phyloP scores from a whole-genome alignment of 2,113 vertebrate genomes.

The Rhinopomastus cyanomelas region DNA sequence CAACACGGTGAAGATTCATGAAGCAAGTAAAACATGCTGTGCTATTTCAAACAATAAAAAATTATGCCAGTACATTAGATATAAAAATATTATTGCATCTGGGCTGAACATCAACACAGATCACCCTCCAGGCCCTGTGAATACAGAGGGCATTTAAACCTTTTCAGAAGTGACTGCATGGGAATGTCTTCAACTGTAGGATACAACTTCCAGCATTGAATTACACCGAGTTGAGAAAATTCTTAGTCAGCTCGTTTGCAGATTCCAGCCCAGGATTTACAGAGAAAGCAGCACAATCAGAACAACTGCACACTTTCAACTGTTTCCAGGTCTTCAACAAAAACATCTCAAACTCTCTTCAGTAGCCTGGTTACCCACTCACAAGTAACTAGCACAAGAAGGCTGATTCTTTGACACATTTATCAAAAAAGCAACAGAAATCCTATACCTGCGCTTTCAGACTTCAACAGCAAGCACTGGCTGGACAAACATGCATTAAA shows the following conservation, averaged over 20 bases:
- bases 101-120: background rate
- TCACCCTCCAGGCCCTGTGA: accelerated
- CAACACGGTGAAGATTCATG: background rate
- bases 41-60: background rate
- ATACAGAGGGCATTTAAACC: background rate
- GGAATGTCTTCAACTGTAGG: background rate
- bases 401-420: background rate
- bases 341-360: background rate
- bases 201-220: background rate
- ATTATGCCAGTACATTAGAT: background rate
- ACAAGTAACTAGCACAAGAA: background rate
- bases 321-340: background rate
- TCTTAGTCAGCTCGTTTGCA: background rate
- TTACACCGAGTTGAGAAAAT: background rate
- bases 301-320: background rate
- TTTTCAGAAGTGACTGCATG: background rate
- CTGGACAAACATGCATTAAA: background rate
- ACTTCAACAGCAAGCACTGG: background rate
- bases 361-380: background rate
- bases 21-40: background rate
- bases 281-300: background rate
- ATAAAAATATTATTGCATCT: background rate
- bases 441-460: background rate
- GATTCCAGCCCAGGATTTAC: background rate
- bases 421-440: background rate